These are phyloP conservation scores for Nematostella vectensis DNA, from an alignment of 92 coral and sea anemone species.

Conservation along the genomic window DNA sequence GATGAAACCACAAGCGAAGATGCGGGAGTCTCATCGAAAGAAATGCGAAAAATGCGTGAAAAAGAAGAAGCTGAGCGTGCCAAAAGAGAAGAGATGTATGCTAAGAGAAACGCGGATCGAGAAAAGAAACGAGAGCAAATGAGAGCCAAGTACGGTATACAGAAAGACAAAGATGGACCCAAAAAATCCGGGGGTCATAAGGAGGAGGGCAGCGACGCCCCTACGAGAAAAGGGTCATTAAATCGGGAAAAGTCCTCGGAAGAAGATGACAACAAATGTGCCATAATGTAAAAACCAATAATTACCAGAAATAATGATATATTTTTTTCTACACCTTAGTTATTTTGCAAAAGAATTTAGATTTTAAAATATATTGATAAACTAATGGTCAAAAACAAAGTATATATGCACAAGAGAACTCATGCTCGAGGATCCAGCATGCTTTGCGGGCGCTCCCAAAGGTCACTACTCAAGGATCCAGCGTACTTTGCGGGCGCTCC, in stretches of 20 bases:
- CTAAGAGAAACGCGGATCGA: slow-evolving; percentile 49
- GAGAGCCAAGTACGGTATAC: slow-evolving; percentile 54
- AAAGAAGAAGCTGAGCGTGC: slow-evolving; percentile 46
- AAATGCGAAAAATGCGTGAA: slow-evolving; percentile 40
- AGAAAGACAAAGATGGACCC: slow-evolving; percentile 22
- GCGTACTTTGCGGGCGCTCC: no score
- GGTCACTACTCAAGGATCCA: no score
- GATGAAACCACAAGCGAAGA: slow-evolving; percentile 8
- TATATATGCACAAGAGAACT: no score
- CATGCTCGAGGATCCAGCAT: no score
- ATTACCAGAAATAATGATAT: no score
- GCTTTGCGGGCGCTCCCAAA: no score
- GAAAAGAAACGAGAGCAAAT: slow-evolving; percentile 63
- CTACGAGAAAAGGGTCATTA: background rate
- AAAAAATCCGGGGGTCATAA: background rate
- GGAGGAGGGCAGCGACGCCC: background rate
- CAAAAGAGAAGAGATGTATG: slow-evolving; percentile 43
- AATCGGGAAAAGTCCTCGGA: background rate
- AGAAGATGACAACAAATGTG: slow-evolving; percentile 16
- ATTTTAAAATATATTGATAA: no score
- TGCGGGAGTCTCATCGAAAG: slow-evolving; percentile 39
- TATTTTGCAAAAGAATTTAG: no score
- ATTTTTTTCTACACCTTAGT: no score
- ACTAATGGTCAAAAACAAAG: no score
- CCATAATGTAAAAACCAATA: slow-evolving; percentile 22